These are phyloP conservation scores for Desmodus rotundus DNA, from an alignment of 2,113 vertebrate species.

Conservation along the genomic window DNA sequence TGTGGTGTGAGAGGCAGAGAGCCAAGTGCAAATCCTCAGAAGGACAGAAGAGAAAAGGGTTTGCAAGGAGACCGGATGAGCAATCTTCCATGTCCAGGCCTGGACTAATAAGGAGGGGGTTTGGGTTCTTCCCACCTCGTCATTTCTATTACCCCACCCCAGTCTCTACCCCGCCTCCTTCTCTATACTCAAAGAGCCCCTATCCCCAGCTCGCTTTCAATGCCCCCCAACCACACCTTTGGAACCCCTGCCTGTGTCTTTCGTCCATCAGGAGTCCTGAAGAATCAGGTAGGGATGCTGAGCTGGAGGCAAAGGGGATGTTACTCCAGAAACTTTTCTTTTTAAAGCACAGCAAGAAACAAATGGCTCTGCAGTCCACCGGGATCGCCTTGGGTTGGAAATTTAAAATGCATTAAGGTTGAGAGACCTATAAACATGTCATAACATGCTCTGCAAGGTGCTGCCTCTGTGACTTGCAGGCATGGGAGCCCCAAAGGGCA, in stretches of 20 bases:
- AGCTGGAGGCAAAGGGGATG: slow-evolving; percentile 22
- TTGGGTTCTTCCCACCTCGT: not conserved
- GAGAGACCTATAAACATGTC: slow-evolving; percentile 67
- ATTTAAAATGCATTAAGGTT: slow-evolving; percentile 73
- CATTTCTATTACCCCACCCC: not conserved
- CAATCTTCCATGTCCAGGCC: rapidly evolving
- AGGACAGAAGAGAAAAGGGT: not conserved
- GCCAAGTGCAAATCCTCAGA: not conserved
- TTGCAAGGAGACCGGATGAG: rapidly evolving
- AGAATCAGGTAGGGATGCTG: not conserved
- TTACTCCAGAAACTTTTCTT: slow-evolving; percentile 42
- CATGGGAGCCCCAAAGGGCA: not conserved
- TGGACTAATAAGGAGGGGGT: no score
- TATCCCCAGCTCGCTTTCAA: not conserved
- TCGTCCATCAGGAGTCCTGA: not conserved
- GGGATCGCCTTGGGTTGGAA: slow-evolving; percentile 62
- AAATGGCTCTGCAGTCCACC: slow-evolving; percentile 61
- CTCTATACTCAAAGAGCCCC: not conserved
- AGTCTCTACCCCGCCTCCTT: not conserved
- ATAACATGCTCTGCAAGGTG: slow-evolving; percentile 45
- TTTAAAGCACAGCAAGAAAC: slow-evolving; percentile 56
- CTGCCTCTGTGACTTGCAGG: slow-evolving; percentile 51
- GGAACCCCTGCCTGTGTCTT: not conserved
- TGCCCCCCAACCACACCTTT: not conserved
- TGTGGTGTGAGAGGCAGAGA: not conserved